phyloP scores from a whole-genome alignment of 2,888 invertebrate genomes.

The Hypomecis punctinalis region DNA sequence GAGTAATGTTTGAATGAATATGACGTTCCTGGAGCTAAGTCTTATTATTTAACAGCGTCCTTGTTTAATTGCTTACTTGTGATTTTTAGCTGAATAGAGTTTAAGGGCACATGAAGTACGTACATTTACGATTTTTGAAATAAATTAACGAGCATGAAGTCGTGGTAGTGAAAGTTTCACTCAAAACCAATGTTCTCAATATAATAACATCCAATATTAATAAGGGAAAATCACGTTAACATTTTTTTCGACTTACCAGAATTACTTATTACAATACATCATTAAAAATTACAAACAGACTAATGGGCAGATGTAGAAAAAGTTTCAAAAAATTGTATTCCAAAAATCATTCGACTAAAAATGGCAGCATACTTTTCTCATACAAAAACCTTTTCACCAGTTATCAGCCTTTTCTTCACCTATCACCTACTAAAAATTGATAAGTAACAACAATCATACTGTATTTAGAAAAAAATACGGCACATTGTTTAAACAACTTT shows the following conservation, averaged over 20 bases:
- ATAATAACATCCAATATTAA: not conserved
- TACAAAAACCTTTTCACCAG: conserved; percentile 74
- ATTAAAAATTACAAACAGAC: conserved; percentile 34
- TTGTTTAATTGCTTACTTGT: not conserved
- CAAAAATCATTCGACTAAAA: conserved; percentile 52
- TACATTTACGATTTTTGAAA: conserved; percentile 17
- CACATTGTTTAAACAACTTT: conserved; percentile 2
- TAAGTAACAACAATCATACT: conserved; percentile 75
- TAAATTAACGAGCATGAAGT: not conserved
- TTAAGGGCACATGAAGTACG: conserved; percentile 19
- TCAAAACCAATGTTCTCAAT: too few relatives aligned
- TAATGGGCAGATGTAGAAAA: conserved; percentile 47
- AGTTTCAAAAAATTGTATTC: conserved; percentile 40
- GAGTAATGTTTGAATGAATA: not conserved
- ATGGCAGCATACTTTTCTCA: conserved; percentile 57
- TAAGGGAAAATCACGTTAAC: conserved; percentile 7
- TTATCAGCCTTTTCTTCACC: conserved; percentile 79
- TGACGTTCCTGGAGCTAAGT: not conserved
- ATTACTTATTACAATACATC: conserved; percentile 9
- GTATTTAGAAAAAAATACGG: conserved; percentile 21
- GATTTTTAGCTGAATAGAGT: not conserved
- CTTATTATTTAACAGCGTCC: not conserved
- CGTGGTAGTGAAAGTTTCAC: too few relatives aligned
- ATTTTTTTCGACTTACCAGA: conserved; percentile 1
- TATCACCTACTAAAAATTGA: conserved; percentile 80